Evolutionary conservation across 2,797 vertebrate genomes (phyloP), one percentile per base, ranked within the genome.

Genomic region (Oreonectes daqikongensis): DNA sequence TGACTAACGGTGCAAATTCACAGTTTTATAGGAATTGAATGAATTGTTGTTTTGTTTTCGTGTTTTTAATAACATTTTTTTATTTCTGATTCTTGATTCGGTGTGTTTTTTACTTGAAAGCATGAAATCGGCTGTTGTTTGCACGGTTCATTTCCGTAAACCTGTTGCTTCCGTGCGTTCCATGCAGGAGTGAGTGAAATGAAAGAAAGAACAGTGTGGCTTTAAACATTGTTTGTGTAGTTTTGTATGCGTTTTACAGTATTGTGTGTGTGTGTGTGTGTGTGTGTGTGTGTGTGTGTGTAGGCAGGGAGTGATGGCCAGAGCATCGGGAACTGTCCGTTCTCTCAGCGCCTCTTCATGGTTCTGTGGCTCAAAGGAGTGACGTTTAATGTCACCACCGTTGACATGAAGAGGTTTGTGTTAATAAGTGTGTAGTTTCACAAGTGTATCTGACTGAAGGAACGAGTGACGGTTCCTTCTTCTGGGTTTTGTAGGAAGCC

Each of bases 331-430:
- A 97, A 97, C 90, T 97, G 96, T 84, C 96, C 95, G 2, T 97
- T 97, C 87, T 97, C 95, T 69, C 96, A 97, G 90, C 91, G 95
- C 30, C 94, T 96, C 72, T 97, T 97, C 88, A 97, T 97, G 96
- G 94, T 97, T 63, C 91, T 97, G 79, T 97, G 95, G 95, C 91
- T 97, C 74, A 97, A 97, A 81, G 96, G 95, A 69, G 95, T 96
- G 69, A 95, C 93, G 18, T 97, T 97, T 69, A 95, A 96, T 0
- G 95, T 97, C 14, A 97, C 95, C 85, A 97, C 95, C 0, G 94
- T 97, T 74, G 96, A 97, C 78, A 95, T 96, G 93, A 97, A 93
- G 86, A 96, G 93, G 96, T 97, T 12, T 26, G 67, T 63, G 32
- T 26, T 53, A 48, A 48, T 48, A 48, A 48, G 12, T 48, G 50